phyloP scores from a whole-genome alignment of 2,797 vertebrate genomes.

The Neosalanx taihuensis region DNA sequence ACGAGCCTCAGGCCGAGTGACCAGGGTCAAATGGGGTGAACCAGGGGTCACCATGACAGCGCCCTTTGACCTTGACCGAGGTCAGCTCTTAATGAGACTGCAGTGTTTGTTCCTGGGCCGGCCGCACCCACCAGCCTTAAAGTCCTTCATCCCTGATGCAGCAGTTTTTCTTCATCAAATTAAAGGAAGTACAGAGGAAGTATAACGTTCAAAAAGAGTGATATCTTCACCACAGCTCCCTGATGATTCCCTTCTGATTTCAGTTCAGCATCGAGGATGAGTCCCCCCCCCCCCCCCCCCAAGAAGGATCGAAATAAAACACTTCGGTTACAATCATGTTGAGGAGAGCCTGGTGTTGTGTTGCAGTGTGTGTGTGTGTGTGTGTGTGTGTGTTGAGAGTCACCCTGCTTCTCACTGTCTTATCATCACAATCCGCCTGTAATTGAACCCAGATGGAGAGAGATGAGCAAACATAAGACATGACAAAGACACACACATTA shows the following conservation, averaged over 20 bases:
- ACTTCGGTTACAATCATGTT: no score
- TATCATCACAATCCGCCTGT: slow-evolving; percentile 62
- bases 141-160: neutral
- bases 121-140: neutral
- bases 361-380: slow-evolving; percentile 18
- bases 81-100: slow-evolving; percentile 32
- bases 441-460: slow-evolving; percentile 65
- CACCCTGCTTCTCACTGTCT: slow-evolving; percentile 33
- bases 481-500: slow-evolving; percentile 55
- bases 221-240: no score
- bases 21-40: slow-evolving; percentile 35
- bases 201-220: neutral
- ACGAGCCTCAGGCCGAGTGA: slow-evolving; percentile 15
- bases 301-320: no score
- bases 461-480: slow-evolving; percentile 60
- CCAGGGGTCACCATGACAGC: slow-evolving; percentile 38
- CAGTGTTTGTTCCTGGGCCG: neutral
- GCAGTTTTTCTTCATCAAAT: neutral
- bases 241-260: neutral
- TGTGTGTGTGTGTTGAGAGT: neutral
- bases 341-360: neutral
- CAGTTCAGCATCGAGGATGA: neutral
- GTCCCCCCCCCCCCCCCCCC: no score
- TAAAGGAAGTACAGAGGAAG: neutral
- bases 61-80: slow-evolving; percentile 35